Evolutionary conservation across 2,888 invertebrate genomes (phyloP), one percentile per base, ranked within the genome.

Genomic region (Ceraclea dissimilis): DNA sequence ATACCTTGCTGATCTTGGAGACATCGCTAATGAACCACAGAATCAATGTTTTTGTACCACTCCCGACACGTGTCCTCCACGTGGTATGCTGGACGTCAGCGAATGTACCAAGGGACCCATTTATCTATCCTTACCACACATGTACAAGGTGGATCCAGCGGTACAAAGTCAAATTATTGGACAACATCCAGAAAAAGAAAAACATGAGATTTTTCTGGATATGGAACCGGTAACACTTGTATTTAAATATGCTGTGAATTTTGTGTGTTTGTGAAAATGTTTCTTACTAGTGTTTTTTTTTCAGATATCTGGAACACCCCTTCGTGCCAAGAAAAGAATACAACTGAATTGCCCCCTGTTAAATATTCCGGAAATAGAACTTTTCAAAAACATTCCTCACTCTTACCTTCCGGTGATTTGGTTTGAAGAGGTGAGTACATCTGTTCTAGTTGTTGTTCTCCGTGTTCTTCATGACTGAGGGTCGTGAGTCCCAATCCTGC

Each of bases 81-180:
- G 83, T 67, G 91, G 91, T 0, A 72, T 87, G 0, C 83, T 86
- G 76, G 88, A 89, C 66, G 65, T 90, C 20, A 70, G 70, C 1
- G 81, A 81, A 26, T 84, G 89, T 60, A 64, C 81, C 0, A 84
- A 84, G 0, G 87, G 81, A 0, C 93, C 93, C 0, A 69, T 93
- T 47, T 77, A 85, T 10, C 86, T 80, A 0, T 88, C 92, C 0
- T 67, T 89, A 68, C 93, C 93, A 0, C 93, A 94, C 70, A 88
- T 88, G 66, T 82, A 83, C 61, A 78, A 82, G 2, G 72, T 76
- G 0, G 86, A 89, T 63, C 76, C 78, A 0, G 67, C 67, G 6
- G 26, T 81, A 1, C 33, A 73, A 1, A 67, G 71, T 8, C 74
- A 73, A 1, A 80, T 85, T 0, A 77, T 75, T 52, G 89, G 90